Evolutionary conservation across 2,888 invertebrate genomes (phyloP), one percentile per base, ranked within the genome.

Genomic region (Drosophila conformis): DNA sequence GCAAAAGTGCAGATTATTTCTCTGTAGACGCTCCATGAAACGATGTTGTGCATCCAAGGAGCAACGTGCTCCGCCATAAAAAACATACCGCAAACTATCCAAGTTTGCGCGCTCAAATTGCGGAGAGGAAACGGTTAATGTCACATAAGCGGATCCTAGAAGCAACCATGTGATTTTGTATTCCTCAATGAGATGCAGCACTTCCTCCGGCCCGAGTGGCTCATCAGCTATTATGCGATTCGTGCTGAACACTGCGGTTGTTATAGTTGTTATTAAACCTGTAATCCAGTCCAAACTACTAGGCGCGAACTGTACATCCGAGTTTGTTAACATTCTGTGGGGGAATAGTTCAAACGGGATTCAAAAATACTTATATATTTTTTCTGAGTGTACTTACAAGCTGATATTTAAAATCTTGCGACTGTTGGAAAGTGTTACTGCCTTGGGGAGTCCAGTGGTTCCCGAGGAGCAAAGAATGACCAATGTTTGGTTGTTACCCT

Each of bases 1-100:
- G 1, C n/a, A 21, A 33, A 66, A 68, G n/a, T 51, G 21, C 21
- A 87, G 11, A 3, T 31, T 48, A 48, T 73, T 75, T 35, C 69
- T 64, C 4, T 62, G 62, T 0, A 86, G 40, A 15, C 70, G 65
- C 13, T 59, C 25, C 0, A 72, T 46, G 21, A 83, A 29, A 38
- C 68, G 63, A 18, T 57, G 18, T 11, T 59, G 60, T 4, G 66
- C 60, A 6, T 62, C 38, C 25, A 73, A 5, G 0, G 67, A 46
- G 2, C 83, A 77, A 1, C 54, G 36, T 52, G 64, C 66, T 2
- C 89, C 89, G 4, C 65, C 70, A 46, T 72, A 79, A 2, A 54
- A 5, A 5, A 31, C 64, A 27, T 62, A 36, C 0, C 51, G 64
- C 18, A 78, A 11, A 29, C 69, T 65, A 0, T 52, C 27, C 25